Percentiles rank a stretch among this genome's conserved stretches.
These are phyloP conservation scores for Apistogramma diplotaenia DNA, from an alignment of 2,113 vertebrate species.

Conservation along the genomic window DNA sequence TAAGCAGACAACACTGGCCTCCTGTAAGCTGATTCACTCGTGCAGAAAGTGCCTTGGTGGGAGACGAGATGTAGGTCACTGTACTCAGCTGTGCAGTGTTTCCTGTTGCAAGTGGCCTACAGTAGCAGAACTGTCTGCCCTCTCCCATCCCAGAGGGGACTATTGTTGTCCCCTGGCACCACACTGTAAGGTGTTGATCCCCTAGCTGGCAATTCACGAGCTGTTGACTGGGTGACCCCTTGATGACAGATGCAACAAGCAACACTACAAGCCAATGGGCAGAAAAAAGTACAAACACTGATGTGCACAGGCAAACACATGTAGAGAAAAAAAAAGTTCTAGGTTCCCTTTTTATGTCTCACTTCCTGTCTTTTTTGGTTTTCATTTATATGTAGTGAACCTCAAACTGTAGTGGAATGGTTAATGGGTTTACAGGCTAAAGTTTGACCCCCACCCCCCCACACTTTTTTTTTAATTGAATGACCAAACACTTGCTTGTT, in stretches of 20 bases:
- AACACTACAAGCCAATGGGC: background rate
- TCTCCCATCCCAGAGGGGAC: background rate
- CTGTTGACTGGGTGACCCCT: background rate
- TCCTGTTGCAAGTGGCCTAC: constrained; percentile 33
- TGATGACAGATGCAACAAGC: background rate
- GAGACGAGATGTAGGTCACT: constrained; percentile 68
- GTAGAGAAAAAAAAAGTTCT: background rate
- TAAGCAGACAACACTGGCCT: background rate
- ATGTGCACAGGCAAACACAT: background rate
- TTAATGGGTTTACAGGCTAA: background rate
- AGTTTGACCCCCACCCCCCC: too few relatives aligned
- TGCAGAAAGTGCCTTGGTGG: constrained; percentile 21
- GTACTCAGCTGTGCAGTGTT: constrained; percentile 45
- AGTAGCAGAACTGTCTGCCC: constrained; percentile 19
- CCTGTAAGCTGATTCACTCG: constrained; percentile 27
- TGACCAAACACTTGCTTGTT: background rate
- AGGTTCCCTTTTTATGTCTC: background rate
- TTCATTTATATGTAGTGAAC: background rate
- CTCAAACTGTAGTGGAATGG: background rate
- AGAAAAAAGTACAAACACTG: background rate
- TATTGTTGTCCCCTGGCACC: constrained; percentile 42
- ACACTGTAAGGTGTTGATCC: constrained; percentile 54
- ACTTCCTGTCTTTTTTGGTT: background rate
- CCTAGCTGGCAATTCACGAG: constrained; percentile 12
- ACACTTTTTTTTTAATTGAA: background rate